A percentile compares a stretch with the other conserved stretches of the same genome.
phyloP scores from a whole-genome alignment of 2,888 invertebrate genomes.

The Xestia ashworthii region DNA sequence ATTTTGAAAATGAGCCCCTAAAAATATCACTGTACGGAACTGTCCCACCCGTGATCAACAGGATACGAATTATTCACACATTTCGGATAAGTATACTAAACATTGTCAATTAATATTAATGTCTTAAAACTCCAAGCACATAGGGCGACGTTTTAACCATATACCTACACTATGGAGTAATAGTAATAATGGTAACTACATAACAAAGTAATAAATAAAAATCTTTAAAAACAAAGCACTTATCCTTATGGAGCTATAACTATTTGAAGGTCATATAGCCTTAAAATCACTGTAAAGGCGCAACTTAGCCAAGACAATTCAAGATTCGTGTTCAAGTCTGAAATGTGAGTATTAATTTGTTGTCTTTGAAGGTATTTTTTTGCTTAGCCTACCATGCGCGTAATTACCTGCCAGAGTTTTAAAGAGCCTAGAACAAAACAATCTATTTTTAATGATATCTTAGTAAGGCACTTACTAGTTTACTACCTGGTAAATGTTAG shows the following conservation, averaged over 20 bases:
- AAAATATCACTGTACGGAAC: neutral
- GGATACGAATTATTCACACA: neutral
- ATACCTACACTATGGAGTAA: conserved; percentile 1
- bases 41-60: neutral
- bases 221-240: conserved; percentile 12
- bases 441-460: neutral
- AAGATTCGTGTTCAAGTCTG: neutral
- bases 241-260: neutral
- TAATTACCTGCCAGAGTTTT: neutral
- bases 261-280: neutral
- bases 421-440: neutral
- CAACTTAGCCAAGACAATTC: neutral
- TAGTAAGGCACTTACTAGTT: neutral
- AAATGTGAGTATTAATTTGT: neutral
- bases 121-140: neutral
- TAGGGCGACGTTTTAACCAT: neutral
- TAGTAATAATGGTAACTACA: conserved; percentile 27
- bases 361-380: neutral
- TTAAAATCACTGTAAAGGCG: neutral
- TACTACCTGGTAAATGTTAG: neutral
- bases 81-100: neutral
- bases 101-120: neutral
- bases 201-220: conserved; percentile 5
- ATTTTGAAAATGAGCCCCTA: neutral
- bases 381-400: neutral